phyloP scores from a whole-genome alignment of 2,888 invertebrate species.

The Caenorhabditis angaria region DNA sequence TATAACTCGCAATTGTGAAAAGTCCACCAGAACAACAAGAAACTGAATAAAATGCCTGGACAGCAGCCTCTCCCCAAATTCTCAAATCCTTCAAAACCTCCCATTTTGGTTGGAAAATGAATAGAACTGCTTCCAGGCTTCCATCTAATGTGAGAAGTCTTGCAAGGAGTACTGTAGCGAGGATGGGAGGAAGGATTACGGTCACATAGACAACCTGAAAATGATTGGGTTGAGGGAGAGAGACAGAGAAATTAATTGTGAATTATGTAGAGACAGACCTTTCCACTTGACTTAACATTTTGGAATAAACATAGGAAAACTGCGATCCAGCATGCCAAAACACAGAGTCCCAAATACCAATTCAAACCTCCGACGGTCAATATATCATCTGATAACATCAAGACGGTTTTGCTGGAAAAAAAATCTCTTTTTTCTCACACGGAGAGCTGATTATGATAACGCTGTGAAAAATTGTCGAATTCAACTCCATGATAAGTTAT shows the following conservation, averaged over 20 bases:
- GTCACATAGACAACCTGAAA: constrained; percentile 75
- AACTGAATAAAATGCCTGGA: constrained; percentile 87
- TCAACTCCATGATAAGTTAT: no score
- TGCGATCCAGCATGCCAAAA: constrained; percentile 83
- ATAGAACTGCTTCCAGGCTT: constrained; percentile 82
- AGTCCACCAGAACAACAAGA: constrained; percentile 88
- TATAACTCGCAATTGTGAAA: constrained; percentile 85
- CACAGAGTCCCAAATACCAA: constrained; percentile 81
- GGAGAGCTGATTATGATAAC: no score
- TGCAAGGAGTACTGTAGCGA: constrained; percentile 79
- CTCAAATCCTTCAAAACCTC: constrained; percentile 77
- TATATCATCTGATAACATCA: constrained; percentile 65
- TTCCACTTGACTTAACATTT: constrained; percentile 84
- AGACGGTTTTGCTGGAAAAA: constrained; percentile 67
- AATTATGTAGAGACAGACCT: constrained; percentile 73
- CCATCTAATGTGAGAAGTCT: constrained; percentile 84
- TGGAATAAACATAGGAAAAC: constrained; percentile 83
- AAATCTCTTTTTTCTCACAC: neutral
- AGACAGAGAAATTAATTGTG: neutral
- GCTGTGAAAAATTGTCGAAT: no score
- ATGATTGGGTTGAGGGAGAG: constrained; percentile 4
- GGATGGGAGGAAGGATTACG: constrained; percentile 74
- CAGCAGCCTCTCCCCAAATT: constrained; percentile 85
- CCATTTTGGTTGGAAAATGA: constrained; percentile 80
- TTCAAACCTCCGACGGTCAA: constrained; percentile 71